Base-by-base conservation (phyloP, 1,140 invertebrate species). In the Apocrypta bakeri region DNA sequence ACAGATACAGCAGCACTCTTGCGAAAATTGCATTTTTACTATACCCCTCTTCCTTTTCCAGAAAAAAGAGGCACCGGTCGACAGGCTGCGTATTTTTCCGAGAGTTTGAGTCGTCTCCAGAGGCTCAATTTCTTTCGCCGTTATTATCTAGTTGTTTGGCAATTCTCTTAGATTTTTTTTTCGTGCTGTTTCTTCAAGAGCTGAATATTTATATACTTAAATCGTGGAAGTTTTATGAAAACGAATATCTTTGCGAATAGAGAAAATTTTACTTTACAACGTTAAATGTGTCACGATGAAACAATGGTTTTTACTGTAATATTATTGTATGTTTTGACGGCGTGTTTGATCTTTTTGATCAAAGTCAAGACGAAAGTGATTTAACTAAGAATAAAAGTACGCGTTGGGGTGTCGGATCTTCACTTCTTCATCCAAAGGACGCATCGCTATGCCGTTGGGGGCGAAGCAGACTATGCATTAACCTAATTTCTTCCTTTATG, bases 401-500 rank as follows among this genome's bases (percentile, higher is more conserved):
- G 48, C 48, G 21, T 17, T 21, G 21, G 21, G 21, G 48, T 56
- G 48, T 56, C 17, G 17, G 2, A 56, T 56, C 48, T 56, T 56
- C 48, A 21, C 21, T n/a, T n/a, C 48, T 56, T 56, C 48, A 17
- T 21, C 17, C 42, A 17, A 14, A 48, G 48, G 21, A n/a, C 1
- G 48, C 48, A 56, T n/a, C 17, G 48, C 17, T 21, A 56, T 56
- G 48, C n/a, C 48, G 48, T 6, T 17, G 21, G 48, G 48, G 48
- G 7, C 17, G n/a, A 56, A 21, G 21, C 48, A 56, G 48, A 56
- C 48, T 17, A n/a, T 56, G 48, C 48, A 56, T 56, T 56, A 56
- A 56, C 48, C 48, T 56, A 56, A 56, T 56, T 56, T 56, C 48
- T 56, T 56, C 48, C 48, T 56, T 56, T 56, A 37, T 56, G 48